These are phyloP conservation scores for Dicyrtomina minuta DNA, from an alignment of 2,888 invertebrate genomes.

Conservation along the genomic window DNA sequence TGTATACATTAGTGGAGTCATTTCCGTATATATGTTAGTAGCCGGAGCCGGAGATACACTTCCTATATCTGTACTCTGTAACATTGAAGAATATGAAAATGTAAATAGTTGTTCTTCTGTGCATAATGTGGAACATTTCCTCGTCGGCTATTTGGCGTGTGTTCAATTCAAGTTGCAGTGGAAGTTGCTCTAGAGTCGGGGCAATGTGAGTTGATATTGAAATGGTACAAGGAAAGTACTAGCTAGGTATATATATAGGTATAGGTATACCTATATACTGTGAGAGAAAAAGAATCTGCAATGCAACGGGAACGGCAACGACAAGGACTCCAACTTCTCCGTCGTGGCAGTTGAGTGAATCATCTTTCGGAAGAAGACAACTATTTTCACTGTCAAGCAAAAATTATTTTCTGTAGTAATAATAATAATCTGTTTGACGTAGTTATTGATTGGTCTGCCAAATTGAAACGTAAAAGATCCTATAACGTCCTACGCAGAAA, in stretches of 20 bases:
- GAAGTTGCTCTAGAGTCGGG: not conserved
- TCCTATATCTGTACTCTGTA: too few species aligned
- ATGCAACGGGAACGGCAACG: too few species aligned
- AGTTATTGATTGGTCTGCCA: too few species aligned
- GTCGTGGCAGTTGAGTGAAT: conserved; percentile 24
- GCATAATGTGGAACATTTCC: conserved; percentile 22
- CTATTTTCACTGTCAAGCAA: too few species aligned
- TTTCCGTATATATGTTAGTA: too few species aligned
- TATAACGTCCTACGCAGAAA: too few species aligned
- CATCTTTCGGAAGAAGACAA: conserved; percentile 10
- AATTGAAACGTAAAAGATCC: too few species aligned
- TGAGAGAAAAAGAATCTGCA: not conserved
- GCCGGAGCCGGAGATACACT: too few species aligned
- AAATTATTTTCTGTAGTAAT: too few species aligned
- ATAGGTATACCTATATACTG: not conserved
- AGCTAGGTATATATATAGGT: not conserved
- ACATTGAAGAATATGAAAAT: conserved; percentile 19
- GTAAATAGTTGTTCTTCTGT: not conserved
- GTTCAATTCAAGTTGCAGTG: conserved; percentile 30
- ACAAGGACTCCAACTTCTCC: not conserved
- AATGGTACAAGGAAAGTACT: not conserved
- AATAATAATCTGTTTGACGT: too few species aligned
- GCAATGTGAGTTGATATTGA: conserved; percentile 21
- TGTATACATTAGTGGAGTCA: too few species aligned
- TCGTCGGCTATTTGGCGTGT: conserved; percentile 28